Percentiles rank a stretch among this genome's conserved stretches.
These are phyloP conservation scores for Bothrops jararaca DNA, from an alignment of 2,113 vertebrate genomes.

Conservation along the genomic window DNA sequence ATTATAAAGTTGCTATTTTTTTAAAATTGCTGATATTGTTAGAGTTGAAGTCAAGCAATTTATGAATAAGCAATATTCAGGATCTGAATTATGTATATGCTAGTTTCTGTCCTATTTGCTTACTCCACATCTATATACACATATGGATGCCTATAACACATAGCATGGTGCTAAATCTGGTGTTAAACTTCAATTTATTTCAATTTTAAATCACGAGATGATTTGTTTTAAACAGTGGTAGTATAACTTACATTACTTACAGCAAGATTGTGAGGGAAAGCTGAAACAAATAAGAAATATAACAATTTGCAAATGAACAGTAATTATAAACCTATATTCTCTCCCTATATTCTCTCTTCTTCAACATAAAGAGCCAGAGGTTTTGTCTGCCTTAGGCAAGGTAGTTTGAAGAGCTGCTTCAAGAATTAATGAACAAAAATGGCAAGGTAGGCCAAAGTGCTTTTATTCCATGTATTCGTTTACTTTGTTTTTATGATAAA, in stretches of 20 bases:
- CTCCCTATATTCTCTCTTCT: conserved; percentile 65
- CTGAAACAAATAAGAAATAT: conserved; percentile 65
- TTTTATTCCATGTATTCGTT: conserved; percentile 60
- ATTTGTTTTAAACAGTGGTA: conserved; percentile 9
- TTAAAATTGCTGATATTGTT: background rate
- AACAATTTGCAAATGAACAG: conserved; percentile 58
- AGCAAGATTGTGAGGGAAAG: conserved; percentile 46
- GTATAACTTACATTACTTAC: conserved; percentile 29
- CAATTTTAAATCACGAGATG: background rate
- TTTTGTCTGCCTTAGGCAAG: conserved; percentile 73
- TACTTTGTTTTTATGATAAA: conserved; percentile 3
- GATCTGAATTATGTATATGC: background rate
- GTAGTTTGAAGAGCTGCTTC: conserved; percentile 70
- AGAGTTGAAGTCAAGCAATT: background rate
- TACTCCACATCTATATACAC: background rate
- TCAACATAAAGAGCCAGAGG: conserved; percentile 66
- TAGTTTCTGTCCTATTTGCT: background rate
- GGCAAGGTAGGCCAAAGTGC: conserved; percentile 67
- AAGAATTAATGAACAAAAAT: conserved; percentile 66
- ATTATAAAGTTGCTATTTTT: background rate
- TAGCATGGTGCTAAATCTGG: background rate
- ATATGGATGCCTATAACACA: background rate
- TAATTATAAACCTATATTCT: conserved; percentile 55
- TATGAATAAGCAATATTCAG: background rate
- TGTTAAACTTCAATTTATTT: background rate